Percentiles rank a stretch among this genome's conserved stretches.
These are phyloP conservation scores for Ophioderma brevispina DNA, from an alignment of 35 echinoderm and acorn worm species.

Conservation along the genomic window DNA sequence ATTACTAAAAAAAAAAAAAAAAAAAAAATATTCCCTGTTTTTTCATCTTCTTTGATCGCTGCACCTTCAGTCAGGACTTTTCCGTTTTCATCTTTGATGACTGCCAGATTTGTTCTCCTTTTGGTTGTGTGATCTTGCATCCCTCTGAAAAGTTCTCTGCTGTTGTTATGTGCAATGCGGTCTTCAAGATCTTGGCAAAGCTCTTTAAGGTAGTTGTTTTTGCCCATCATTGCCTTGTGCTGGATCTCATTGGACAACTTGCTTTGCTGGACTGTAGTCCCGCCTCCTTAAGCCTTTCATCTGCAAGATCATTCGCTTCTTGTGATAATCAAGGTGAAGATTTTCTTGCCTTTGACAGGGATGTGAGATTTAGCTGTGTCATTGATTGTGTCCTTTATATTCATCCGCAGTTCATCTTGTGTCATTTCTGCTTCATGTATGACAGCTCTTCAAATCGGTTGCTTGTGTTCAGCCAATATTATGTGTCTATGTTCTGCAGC, in stretches of 20 bases:
- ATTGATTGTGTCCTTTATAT: not conserved
- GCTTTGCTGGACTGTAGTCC: not conserved
- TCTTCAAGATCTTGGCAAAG: not conserved
- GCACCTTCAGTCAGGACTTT: not conserved
- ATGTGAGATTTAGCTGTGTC: not conserved
- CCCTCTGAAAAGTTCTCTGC: not conserved
- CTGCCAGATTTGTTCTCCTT: not conserved
- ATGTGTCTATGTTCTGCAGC: too few species aligned
- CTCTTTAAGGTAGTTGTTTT: not conserved
- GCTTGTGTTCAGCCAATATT: too few species aligned
- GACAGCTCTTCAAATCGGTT: too few species aligned
- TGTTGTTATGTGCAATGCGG: not conserved
- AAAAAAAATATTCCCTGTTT: too few species aligned
- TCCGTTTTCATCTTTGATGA: not conserved
- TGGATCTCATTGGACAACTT: not conserved
- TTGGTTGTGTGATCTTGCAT: not conserved
- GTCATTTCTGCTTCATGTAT: not conserved
- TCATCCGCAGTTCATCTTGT: not conserved
- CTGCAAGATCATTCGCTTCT: not conserved
- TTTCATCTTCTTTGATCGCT: not conserved
- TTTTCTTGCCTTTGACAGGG: not conserved
- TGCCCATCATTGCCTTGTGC: not conserved
- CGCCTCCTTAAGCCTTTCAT: not conserved
- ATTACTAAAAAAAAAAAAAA: too few species aligned
- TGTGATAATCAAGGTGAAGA: not conserved